These are phyloP conservation scores for Phaedon cochleariae DNA, from an alignment of 2,888 invertebrate species.

Conservation along the genomic window DNA sequence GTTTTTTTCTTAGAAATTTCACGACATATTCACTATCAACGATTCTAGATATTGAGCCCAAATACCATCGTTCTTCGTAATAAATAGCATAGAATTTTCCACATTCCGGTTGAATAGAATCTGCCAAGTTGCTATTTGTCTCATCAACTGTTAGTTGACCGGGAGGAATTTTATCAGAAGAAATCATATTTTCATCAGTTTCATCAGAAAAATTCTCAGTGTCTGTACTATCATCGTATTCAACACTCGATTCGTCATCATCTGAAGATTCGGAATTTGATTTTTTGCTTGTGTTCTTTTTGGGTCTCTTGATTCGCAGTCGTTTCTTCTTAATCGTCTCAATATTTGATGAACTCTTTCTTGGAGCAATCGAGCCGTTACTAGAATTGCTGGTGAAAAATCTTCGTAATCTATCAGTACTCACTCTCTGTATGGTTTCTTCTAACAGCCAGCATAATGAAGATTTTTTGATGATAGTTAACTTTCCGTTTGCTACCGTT, in stretches of 20 bases:
- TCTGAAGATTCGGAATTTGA: not conserved
- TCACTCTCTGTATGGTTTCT: conserved; percentile 11
- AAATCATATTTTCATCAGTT: no score
- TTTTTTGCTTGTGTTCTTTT: not conserved
- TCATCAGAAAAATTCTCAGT: no score
- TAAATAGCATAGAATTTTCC: conserved; percentile 7
- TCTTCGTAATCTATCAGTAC: conserved; percentile 11
- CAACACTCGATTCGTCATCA: not conserved
- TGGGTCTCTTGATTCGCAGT: not conserved
- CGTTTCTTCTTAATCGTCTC: not conserved
- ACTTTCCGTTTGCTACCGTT: conserved; percentile 1
- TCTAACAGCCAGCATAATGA: conserved; percentile 13
- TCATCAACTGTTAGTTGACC: not conserved
- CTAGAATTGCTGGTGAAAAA: conserved; percentile 3
- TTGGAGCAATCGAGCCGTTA: not conserved
- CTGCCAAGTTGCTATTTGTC: no score
- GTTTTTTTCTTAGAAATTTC: conserved; percentile 2
- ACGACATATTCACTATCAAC: not conserved
- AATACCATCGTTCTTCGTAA: conserved; percentile 3
- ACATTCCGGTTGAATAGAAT: no score
- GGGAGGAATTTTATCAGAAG: no score
- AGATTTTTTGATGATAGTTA: conserved; percentile 3
- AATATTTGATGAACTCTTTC: not conserved
- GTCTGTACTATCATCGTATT: not conserved
- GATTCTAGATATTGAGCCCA: not conserved